A percentile compares a stretch with the other conserved stretches of the same genome.
Evolutionary conservation across 1,140 invertebrate species (phyloP).

Genomic region (Formica selysi): DNA sequence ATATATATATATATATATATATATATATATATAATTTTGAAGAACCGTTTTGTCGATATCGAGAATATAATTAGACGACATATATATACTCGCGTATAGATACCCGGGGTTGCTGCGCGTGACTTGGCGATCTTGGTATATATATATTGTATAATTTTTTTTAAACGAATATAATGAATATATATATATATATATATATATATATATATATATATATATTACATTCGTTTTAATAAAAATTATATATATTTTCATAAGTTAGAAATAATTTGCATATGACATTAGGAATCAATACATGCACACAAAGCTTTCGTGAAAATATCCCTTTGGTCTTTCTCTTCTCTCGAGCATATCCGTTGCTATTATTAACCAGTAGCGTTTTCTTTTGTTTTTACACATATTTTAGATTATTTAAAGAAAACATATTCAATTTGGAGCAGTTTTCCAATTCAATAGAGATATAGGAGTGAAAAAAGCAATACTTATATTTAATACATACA

Average conservation of each 20-base stretch:
- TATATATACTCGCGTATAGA: no score
- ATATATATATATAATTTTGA: background rate
- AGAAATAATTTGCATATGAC: background rate
- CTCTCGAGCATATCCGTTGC: background rate
- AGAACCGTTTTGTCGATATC: no score
- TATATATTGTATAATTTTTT: no score
- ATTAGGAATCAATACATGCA: background rate
- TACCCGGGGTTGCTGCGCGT: no score
- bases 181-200: background rate
- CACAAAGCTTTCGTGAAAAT: background rate
- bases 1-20: background rate
- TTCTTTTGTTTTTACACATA: background rate
- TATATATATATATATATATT: background rate
- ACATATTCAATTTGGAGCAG: background rate
- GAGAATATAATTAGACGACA: no score
- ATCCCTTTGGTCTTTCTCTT: background rate
- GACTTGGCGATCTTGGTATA: no score
- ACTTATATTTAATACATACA: constrained; percentile 49
- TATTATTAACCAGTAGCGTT: background rate
- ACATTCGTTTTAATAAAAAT: background rate
- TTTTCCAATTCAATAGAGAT: background rate
- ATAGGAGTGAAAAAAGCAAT: constrained; percentile 11
- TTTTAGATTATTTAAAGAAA: constrained; percentile 2
- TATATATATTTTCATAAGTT: background rate
- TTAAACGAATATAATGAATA: no score